A percentile compares a stretch with the other conserved stretches of the same genome.
These are phyloP conservation scores for Micoletzkya japonica DNA, from an alignment of 2,888 invertebrate species.

Conservation along the genomic window DNA sequence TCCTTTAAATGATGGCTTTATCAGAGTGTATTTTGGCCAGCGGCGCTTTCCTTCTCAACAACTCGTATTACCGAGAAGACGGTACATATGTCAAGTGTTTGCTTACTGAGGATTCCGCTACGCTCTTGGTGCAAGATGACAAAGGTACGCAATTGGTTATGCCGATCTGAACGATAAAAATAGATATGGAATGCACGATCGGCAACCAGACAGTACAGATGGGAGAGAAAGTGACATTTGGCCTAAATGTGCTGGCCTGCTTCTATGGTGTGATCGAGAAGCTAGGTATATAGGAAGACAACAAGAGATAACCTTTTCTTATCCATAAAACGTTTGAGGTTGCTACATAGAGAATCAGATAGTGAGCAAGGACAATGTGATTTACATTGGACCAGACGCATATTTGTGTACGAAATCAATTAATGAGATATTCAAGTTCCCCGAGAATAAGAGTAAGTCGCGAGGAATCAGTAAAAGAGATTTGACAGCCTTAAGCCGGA, in stretches of 20 bases:
- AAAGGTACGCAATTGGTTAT: too few relatives aligned
- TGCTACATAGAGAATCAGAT: not conserved
- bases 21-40: too few relatives aligned
- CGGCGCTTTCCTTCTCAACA: too few relatives aligned
- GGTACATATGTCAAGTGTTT: too few relatives aligned
- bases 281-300: not conserved
- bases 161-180: too few relatives aligned
- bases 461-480: not conserved
- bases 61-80: too few relatives aligned
- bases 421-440: not conserved
- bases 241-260: not conserved
- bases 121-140: too few relatives aligned
- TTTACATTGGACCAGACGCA: not conserved
- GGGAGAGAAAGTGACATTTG: not conserved
- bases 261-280: constrained; percentile 12
- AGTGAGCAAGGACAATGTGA: not conserved
- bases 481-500: constrained; percentile 6
- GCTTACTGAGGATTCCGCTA: too few relatives aligned
- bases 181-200: constrained; percentile 9
- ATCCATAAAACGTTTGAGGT: too few relatives aligned
- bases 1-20: too few relatives aligned
- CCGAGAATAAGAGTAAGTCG: constrained; percentile 4
- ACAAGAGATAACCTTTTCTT: not conserved
- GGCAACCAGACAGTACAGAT: not conserved
- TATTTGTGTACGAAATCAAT: not conserved